These are phyloP conservation scores for Limnephilus auricula DNA, from an alignment of 2,888 invertebrate genomes.

Conservation along the genomic window DNA sequence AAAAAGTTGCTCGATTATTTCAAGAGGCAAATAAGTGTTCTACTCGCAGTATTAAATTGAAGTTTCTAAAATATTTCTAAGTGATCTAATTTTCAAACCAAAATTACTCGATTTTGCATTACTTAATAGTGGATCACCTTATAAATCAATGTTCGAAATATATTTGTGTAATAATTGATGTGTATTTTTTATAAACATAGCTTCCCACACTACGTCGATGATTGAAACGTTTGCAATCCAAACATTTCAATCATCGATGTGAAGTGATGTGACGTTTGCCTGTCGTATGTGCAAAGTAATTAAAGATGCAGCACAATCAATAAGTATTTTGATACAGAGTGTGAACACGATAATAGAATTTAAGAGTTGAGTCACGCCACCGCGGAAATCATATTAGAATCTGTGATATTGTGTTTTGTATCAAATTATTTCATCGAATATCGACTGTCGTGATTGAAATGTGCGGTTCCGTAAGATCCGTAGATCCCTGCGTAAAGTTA, in stretches of 20 bases:
- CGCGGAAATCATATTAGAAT: not conserved
- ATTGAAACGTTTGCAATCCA: not conserved
- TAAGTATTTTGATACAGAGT: not conserved
- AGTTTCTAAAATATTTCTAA: no score
- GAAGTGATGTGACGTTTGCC: not conserved
- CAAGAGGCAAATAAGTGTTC: no score
- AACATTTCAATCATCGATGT: no score
- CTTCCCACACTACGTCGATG: not conserved
- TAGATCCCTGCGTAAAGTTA: no score
- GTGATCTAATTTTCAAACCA: no score
- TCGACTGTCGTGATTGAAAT: not conserved
- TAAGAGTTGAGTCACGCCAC: not conserved
- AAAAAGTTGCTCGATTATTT: no score
- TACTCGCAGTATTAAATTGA: no score
- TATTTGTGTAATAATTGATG: not conserved
- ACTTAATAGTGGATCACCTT: no score
- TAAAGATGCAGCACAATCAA: not conserved
- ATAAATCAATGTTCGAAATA: not conserved
- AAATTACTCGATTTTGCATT: no score
- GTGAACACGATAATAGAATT: not conserved
- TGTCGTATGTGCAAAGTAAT: not conserved
- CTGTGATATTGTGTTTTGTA: not conserved
- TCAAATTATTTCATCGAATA: not conserved
- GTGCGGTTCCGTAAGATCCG: not conserved
- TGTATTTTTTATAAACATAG: not conserved